Evolutionary conservation across 1,140 invertebrate genomes (phyloP).

Genomic region (Argopecten irradians): DNA sequence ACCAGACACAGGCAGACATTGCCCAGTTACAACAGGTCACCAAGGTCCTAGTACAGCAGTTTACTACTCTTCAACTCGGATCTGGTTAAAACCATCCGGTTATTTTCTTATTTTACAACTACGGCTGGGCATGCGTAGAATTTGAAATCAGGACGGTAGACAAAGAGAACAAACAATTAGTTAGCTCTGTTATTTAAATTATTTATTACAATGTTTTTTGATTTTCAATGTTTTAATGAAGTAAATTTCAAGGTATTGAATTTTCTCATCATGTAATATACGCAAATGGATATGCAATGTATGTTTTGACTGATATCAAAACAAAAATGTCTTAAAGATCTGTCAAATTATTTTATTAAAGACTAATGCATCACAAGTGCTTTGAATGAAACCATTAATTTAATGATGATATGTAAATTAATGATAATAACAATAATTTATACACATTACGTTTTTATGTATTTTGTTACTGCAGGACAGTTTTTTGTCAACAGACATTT

Average conservation of each 20-base stretch:
- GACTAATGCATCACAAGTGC: not conserved
- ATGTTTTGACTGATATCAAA: not conserved
- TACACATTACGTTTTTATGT: too few relatives aligned
- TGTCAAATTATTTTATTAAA: too few relatives aligned
- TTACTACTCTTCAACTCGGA: not conserved
- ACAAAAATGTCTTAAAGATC: too few relatives aligned
- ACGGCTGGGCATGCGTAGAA: not conserved
- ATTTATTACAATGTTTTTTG: not conserved
- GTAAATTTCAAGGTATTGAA: not conserved
- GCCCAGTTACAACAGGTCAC: not conserved
- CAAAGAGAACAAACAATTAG: not conserved
- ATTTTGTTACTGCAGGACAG: slow-evolving; percentile 4
- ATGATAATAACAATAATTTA: too few relatives aligned
- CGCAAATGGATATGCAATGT: too few relatives aligned
- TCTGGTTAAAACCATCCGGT: not conserved
- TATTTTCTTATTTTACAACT: not conserved
- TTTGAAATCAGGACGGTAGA: too few relatives aligned
- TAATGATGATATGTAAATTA: not conserved
- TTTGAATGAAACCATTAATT: not conserved
- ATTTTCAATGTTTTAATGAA: not conserved
- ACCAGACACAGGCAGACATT: slow-evolving; percentile 32
- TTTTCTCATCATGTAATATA: too few relatives aligned
- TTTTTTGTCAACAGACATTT: not conserved
- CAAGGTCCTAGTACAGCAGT: not conserved
- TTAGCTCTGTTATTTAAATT: not conserved